Conservation (phyloP, 2,113 vertebrate species). For the Tretioscincus oriximinensis region DNA sequence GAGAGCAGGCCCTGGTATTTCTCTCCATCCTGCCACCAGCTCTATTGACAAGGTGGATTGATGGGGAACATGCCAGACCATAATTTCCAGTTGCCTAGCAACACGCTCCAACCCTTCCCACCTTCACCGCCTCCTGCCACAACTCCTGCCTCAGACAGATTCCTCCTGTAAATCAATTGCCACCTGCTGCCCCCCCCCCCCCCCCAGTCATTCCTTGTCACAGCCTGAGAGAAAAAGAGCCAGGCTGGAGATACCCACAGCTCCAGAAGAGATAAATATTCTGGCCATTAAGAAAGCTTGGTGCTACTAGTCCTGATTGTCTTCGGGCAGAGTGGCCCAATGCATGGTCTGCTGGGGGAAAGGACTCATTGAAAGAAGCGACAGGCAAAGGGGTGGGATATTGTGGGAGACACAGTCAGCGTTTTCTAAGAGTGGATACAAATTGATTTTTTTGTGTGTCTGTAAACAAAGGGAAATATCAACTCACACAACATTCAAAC, state of each 20-base stretch:
- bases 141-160: background rate
- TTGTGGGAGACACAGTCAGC: background rate
- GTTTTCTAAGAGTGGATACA: background rate
- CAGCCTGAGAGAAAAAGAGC: background rate
- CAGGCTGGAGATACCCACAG: background rate
- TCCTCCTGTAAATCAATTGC: constrained; percentile 38
- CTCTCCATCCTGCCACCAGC: background rate
- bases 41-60: constrained; percentile 16
- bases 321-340: background rate
- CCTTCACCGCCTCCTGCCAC: background rate
- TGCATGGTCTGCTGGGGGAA: background rate
- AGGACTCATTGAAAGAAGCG: background rate
- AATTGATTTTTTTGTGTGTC: background rate
- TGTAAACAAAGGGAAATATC: background rate
- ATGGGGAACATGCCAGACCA: constrained; percentile 18
- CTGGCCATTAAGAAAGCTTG: background rate
- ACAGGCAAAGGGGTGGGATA: too few relatives aligned
- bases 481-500: background rate
- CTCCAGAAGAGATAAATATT: background rate
- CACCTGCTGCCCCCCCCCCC: constrained; percentile 19
- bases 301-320: background rate
- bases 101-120: constrained; percentile 1
- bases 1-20: background rate
- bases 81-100: constrained; percentile 29
- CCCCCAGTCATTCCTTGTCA: background rate